Percentiles rank a stretch among this genome's conserved stretches.
Conservation (phyloP, 2,797 vertebrate species). For the Acomys russatus region DNA sequence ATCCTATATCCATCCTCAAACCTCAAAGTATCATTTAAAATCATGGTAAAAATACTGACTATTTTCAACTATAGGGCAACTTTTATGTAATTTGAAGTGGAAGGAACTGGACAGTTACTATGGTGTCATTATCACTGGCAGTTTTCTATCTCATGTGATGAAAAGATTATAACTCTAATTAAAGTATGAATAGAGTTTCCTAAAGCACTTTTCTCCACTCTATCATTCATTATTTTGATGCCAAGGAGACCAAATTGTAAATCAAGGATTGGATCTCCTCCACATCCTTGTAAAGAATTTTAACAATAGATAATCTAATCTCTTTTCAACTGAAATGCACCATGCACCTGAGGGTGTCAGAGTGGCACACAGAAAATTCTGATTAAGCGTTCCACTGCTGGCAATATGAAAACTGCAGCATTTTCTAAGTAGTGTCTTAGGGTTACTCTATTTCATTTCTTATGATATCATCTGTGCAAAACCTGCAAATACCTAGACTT, state of each 20-base stretch:
- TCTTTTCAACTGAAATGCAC: constrained; percentile 51
- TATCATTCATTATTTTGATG: constrained; percentile 57
- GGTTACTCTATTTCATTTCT: constrained; percentile 52
- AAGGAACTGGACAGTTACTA: not conserved
- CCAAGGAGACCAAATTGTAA: constrained; percentile 71
- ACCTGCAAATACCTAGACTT: constrained; percentile 28
- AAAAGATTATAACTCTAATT: constrained; percentile 40
- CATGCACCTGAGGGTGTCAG: constrained; percentile 52
- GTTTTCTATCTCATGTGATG: constrained; percentile 47
- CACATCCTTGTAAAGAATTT: constrained; percentile 66
- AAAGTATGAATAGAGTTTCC: constrained; percentile 44
- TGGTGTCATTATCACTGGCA: constrained; percentile 7
- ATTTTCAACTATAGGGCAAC: not conserved
- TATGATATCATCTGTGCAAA: constrained; percentile 58
- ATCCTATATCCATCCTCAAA: not conserved
- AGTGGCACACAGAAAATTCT: constrained; percentile 55
- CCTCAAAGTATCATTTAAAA: not conserved
- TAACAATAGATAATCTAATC: constrained; percentile 73
- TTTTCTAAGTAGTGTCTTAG: constrained; percentile 63
- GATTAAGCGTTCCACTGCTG: constrained; percentile 35
- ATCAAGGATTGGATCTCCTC: constrained; percentile 57
- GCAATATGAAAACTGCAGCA: constrained; percentile 27
- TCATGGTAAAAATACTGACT: constrained; percentile 27
- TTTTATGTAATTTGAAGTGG: not conserved
- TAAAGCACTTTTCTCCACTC: not conserved